A percentile compares a stretch with the other conserved stretches of the same genome.
Evolutionary conservation across 2,888 invertebrate genomes (phyloP).

Genomic region (Busseola fusca): DNA sequence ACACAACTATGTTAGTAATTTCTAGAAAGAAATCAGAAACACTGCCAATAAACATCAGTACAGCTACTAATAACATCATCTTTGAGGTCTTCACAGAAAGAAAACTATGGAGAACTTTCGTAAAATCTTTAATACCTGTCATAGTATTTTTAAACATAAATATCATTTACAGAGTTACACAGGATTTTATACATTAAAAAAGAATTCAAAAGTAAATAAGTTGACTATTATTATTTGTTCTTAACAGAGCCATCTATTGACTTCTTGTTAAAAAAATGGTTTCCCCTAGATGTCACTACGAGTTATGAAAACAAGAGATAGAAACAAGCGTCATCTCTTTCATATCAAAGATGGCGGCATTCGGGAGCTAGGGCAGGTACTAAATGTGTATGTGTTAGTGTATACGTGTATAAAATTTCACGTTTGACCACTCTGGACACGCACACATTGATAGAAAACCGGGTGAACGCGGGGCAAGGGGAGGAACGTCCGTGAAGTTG

Average conservation of each 20-base stretch:
- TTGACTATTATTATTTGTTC: conserved; percentile 27
- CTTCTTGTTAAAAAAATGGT: neutral
- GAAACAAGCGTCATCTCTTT: conserved; percentile 73
- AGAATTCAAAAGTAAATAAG: conserved; percentile 15
- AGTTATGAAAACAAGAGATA: conserved; percentile 68
- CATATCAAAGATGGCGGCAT: conserved; percentile 87
- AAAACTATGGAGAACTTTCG: neutral
- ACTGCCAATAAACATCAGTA: conserved; percentile 28
- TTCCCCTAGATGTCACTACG: conserved; percentile 73
- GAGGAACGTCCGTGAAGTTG: conserved; percentile 90
- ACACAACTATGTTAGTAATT: conserved; percentile 38
- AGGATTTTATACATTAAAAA: conserved; percentile 1
- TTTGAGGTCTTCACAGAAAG: neutral
- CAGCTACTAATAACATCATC: conserved; percentile 11
- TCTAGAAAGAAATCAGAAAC: conserved; percentile 47
- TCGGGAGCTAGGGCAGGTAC: conserved; percentile 87
- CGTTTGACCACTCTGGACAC: conserved; percentile 88
- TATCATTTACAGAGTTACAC: too few relatives aligned
- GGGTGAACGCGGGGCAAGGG: conserved; percentile 87
- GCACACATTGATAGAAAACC: conserved; percentile 79
- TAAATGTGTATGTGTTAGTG: conserved; percentile 80
- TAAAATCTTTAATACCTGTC: neutral
- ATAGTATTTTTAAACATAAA: neutral
- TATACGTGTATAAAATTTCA: conserved; percentile 86
- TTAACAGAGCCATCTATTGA: conserved; percentile 59